phyloP scores from a whole-genome alignment of 2,797 vertebrate genomes.

The Sardinella longiceps region DNA sequence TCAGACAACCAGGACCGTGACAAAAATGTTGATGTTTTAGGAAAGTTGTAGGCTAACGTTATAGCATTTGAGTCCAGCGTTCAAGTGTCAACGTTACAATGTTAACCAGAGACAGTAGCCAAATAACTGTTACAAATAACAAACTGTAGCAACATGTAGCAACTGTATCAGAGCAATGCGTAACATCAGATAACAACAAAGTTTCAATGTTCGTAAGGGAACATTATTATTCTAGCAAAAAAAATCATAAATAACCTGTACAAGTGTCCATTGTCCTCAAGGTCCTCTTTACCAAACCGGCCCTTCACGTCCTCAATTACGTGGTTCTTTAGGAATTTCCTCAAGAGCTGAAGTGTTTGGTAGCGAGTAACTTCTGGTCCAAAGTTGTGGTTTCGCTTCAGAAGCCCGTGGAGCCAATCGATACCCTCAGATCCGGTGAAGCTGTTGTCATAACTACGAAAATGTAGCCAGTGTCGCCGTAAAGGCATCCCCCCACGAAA shows the following conservation, averaged over 20 bases:
- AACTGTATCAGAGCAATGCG: no score
- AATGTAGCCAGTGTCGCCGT: constrained; percentile 85
- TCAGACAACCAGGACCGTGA: neutral
- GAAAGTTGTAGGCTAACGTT: no score
- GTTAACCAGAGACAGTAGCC: no score
- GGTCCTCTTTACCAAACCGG: constrained; percentile 89
- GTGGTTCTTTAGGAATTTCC: constrained; percentile 93
- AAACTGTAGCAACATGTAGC: no score
- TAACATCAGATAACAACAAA: no score
- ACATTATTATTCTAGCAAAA: no score
- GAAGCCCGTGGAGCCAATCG: constrained; percentile 85
- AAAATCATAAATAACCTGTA: constrained; percentile 85
- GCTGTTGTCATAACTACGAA: constrained; percentile 87
- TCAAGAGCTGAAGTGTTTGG: constrained; percentile 90
- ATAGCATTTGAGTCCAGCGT: no score
- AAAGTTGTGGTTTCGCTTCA: constrained; percentile 88
- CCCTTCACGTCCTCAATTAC: constrained; percentile 96
- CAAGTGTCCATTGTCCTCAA: constrained; percentile 86
- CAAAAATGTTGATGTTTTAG: no score
- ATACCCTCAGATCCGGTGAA: constrained; percentile 89
- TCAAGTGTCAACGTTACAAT: no score
- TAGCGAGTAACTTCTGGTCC: constrained; percentile 90
- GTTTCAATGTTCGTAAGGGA: no score
- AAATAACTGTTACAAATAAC: no score
- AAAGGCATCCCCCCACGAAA: constrained; percentile 89